Evolutionary conservation across 35 echinoderm and acorn worm species (phyloP).

Genomic region (Anneissia japonica): DNA sequence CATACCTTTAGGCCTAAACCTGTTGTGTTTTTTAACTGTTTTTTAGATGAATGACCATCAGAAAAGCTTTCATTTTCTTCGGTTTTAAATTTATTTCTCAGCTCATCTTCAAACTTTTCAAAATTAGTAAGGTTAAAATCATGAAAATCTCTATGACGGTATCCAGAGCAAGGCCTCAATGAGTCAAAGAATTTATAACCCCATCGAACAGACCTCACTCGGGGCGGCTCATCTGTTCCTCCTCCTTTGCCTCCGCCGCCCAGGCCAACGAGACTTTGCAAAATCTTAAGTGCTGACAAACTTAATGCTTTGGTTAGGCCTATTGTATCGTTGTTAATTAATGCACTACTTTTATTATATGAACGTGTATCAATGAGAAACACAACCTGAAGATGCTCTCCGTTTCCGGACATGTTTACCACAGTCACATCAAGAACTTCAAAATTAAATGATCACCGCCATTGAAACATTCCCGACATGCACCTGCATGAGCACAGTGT

Average conservation of each 20-base stretch:
- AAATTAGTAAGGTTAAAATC: neutral
- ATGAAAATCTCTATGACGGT: neutral
- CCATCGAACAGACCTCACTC: neutral
- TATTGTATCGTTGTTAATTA: neutral
- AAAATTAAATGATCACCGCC: neutral
- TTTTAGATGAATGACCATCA: neutral
- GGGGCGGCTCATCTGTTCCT: neutral
- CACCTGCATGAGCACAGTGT: no score
- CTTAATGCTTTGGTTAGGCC: neutral
- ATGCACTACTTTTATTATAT: neutral
- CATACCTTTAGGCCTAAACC: neutral
- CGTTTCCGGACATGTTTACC: neutral
- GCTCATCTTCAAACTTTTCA: neutral
- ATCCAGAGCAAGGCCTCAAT: neutral
- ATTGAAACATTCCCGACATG: neutral
- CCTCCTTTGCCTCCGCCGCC: neutral
- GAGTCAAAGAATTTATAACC: neutral
- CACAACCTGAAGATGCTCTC: neutral
- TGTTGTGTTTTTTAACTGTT: neutral
- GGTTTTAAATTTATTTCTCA: neutral
- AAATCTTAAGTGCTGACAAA: neutral
- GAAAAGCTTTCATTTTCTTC: neutral
- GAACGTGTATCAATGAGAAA: neutral
- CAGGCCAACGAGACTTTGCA: neutral
- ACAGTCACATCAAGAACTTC: neutral